Base-by-base conservation (phyloP, 1,140 invertebrate species). In the Solenopsis fugax region DNA sequence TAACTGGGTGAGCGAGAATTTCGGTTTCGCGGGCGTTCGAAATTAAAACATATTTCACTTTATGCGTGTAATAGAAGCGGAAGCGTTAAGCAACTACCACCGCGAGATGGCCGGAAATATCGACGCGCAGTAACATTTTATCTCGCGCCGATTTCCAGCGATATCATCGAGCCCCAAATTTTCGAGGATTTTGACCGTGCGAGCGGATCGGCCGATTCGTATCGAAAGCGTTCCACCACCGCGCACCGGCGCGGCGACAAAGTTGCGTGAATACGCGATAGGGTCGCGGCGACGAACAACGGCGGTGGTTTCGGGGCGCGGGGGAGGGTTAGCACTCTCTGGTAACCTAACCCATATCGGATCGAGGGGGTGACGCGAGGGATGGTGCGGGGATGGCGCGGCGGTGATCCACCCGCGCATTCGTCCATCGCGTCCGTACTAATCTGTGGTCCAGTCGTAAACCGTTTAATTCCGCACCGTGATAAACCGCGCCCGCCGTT, bases 391-490 rank as follows among this genome's bases (percentile, higher is more conserved):
- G 58, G 69, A 87, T 52, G 86, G 58, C 18, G 65, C 45, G 85
- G 69, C 56, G 29, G 65, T 34, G 88, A 90, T 62, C 89, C 85
- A 91, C 90, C 90, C 90, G 88, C 88, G 81, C 90, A 89, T 94
- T 93, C 94, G 93, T 94, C 93, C 93, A 93, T 94, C 93, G 93
- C 93, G 91, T 93, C 92, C 91, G 92, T 93, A 95, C 94, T 95
- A 95, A 95, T 95, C 94, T 95, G 94, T 94, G 93, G 94, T 94
- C 92, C 93, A 95, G 93, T 95, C 94, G 94, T 95, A 95, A 95
- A 95, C 93, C 93, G 94, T 95, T 95, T 95, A 94, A 95, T 95
- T 95, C 94, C 94, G 94, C 94, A 94, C 94, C 92, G 94, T 93
- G 94, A 95, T 95, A 95, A 95, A 95, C 94, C 93, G 94, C 90